phyloP scores from a whole-genome alignment of 2,888 invertebrate genomes.

The Cantharis flavilabris region DNA sequence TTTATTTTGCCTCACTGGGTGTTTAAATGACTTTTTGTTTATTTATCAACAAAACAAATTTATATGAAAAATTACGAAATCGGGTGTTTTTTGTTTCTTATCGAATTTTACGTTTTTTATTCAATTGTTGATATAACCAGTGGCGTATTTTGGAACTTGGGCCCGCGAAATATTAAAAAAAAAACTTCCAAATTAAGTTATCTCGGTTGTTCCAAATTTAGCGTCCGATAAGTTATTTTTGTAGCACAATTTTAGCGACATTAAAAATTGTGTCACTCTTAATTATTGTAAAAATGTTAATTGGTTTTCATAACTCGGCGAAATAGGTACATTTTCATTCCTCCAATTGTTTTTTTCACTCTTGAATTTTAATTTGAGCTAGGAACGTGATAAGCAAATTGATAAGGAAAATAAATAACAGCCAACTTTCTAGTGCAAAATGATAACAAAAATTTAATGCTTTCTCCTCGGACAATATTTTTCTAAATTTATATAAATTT shows the following conservation, averaged over 20 bases:
- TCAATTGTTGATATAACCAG: slow-evolving; percentile 1
- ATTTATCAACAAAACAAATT: not conserved
- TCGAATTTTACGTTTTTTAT: not conserved
- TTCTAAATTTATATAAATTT: not conserved
- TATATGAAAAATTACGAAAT: not conserved
- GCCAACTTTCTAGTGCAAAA: slow-evolving; percentile 2
- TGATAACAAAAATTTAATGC: slow-evolving; percentile 2
- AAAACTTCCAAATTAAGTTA: not conserved
- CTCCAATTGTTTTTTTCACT: not conserved
- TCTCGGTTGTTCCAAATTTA: not conserved
- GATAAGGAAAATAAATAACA: slow-evolving; percentile 8
- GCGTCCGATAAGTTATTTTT: not conserved
- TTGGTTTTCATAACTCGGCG: not conserved
- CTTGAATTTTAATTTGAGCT: not conserved
- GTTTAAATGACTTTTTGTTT: not conserved
- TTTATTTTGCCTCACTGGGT: not conserved
- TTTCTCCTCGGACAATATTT: not conserved
- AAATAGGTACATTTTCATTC: not conserved
- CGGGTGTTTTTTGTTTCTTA: not conserved
- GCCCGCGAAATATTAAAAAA: not conserved
- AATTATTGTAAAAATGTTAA: not conserved
- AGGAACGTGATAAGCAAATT: slow-evolving; percentile 9
- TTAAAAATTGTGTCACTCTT: not conserved
- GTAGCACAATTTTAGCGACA: not conserved
- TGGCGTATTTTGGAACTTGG: not conserved